Percentiles rank a stretch among this genome's conserved stretches.
These are phyloP conservation scores for Ylistrum balloti DNA, from an alignment of 1,140 invertebrate species.

Conservation along the genomic window DNA sequence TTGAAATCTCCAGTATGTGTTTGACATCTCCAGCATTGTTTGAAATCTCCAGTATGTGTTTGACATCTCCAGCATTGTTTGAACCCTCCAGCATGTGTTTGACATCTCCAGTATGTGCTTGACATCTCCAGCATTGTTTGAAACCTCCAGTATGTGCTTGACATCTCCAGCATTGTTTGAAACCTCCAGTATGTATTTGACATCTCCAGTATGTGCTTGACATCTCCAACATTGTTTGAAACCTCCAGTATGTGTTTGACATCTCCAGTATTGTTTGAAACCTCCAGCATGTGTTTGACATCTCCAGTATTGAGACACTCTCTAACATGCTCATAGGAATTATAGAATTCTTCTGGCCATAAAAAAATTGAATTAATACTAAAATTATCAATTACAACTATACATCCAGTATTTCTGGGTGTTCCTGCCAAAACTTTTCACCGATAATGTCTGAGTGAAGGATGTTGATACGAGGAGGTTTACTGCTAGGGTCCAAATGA, in stretches of 20 bases:
- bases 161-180: too few relatives aligned
- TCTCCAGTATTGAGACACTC: neutral
- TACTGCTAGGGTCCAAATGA: conserved; percentile 48
- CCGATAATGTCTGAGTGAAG: conserved; percentile 90
- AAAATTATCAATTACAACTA: conserved; percentile 42
- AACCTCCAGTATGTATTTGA: too few relatives aligned
- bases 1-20: too few relatives aligned
- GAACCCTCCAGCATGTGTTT: too few relatives aligned
- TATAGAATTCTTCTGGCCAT: neutral
- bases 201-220: too few relatives aligned
- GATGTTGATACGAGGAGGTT: conserved; percentile 58
- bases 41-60: too few relatives aligned
- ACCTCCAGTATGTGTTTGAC: neutral
- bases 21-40: too few relatives aligned
- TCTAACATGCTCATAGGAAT: neutral
- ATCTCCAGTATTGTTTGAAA: neutral
- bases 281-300: neutral
- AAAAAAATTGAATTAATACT: neutral
- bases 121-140: too few relatives aligned
- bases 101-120: too few relatives aligned
- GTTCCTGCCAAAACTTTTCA: conserved; percentile 92
- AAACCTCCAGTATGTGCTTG: too few relatives aligned
- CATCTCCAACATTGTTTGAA: too few relatives aligned
- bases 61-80: too few relatives aligned
- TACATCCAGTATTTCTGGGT: conserved; percentile 84